Percentiles rank a stretch among this genome's conserved stretches.
Evolutionary conservation across 1,140 invertebrate species (phyloP).

Genomic region (Aphelenchoides avenae): DNA sequence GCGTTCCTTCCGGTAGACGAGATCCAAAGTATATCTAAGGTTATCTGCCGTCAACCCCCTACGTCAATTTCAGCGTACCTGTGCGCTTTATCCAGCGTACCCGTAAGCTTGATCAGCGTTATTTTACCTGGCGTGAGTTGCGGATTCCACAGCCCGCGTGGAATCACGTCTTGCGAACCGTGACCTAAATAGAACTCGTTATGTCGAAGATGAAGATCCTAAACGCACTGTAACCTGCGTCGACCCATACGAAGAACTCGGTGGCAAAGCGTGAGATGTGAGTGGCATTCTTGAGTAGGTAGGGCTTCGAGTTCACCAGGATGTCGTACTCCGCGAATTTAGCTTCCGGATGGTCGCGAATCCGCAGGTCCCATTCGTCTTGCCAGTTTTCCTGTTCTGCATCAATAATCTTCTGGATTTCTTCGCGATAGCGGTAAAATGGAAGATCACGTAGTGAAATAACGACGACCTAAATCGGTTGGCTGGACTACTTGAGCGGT

Average conservation of each 20-base stretch:
- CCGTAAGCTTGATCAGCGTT: slow-evolving; percentile 36
- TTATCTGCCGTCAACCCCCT: too few species aligned
- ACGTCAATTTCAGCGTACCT: slow-evolving; percentile 20
- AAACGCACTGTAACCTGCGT: slow-evolving; percentile 38
- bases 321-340: slow-evolving; percentile 42
- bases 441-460: slow-evolving; percentile 36
- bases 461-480: slow-evolving; percentile 24
- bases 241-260: slow-evolving; percentile 43
- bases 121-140: slow-evolving; percentile 33
- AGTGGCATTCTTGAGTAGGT: slow-evolving; percentile 44
- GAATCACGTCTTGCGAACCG: slow-evolving; percentile 35
- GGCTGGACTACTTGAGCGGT: not conserved
- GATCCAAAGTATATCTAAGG: slow-evolving; percentile 6
- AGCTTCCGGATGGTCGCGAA: slow-evolving; percentile 45
- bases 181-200: slow-evolving; percentile 29
- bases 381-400: slow-evolving; percentile 39
- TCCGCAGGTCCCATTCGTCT: slow-evolving; percentile 30
- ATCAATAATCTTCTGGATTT: slow-evolving; percentile 37
- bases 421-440: slow-evolving; percentile 33
- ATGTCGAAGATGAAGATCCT: not conserved
- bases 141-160: slow-evolving; percentile 33
- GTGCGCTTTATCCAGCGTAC: slow-evolving; percentile 18
- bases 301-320: slow-evolving; percentile 50
- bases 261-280: slow-evolving; percentile 34
- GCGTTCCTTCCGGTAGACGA: slow-evolving; percentile 38